Percentiles rank a stretch among this genome's conserved stretches.
Evolutionary conservation across 2,113 vertebrate species (phyloP).

Genomic region (Myanophis thanlyinensis): DNA sequence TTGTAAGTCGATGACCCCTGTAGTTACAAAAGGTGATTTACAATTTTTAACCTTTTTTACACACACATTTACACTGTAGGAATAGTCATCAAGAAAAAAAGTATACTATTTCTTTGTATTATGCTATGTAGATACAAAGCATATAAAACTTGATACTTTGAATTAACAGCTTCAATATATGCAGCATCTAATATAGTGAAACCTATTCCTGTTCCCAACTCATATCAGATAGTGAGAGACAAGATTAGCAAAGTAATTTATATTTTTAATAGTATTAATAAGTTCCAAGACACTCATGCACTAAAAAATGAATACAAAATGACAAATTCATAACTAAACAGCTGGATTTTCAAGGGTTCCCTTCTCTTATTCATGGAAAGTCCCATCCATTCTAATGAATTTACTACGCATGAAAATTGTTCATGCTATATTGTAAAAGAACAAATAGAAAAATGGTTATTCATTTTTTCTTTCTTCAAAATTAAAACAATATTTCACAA

Average conservation of each 20-base stretch:
- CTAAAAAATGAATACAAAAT: background rate
- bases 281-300: background rate
- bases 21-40: background rate
- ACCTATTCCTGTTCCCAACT: background rate
- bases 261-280: background rate
- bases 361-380: background rate
- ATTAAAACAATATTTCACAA: background rate
- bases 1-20: background rate
- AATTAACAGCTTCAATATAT: background rate
- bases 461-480: background rate
- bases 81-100: background rate
- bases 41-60: background rate
- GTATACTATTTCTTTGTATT: background rate
- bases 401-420: background rate
- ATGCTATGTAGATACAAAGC: background rate
- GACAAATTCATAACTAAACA: background rate
- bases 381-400: background rate
- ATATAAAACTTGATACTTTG: background rate
- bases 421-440: background rate
- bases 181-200: background rate
- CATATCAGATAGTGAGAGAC: background rate
- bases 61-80: background rate
- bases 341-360: background rate
- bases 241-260: background rate
- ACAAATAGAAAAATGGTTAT: background rate